Conservation (phyloP, 2,113 vertebrate genomes). For the Rhadina sibilatrix region DNA sequence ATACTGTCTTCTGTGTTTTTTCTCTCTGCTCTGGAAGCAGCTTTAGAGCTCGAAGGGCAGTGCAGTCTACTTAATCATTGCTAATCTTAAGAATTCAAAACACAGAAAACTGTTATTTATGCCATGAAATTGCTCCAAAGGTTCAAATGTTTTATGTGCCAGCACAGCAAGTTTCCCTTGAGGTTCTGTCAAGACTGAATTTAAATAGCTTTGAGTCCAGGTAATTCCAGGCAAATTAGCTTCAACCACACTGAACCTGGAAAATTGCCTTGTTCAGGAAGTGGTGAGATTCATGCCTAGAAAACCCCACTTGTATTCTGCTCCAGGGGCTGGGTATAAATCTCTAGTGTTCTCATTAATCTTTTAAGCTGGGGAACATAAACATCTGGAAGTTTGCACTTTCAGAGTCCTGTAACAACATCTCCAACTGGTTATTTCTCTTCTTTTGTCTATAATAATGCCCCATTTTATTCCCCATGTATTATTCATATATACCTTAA, state of each 20-base stretch:
- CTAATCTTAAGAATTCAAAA: neutral
- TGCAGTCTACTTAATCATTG: neutral
- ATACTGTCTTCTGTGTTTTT: neutral
- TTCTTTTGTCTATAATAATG: constrained; percentile 55
- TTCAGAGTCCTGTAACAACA: constrained; percentile 46
- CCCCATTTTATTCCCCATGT: constrained; percentile 56
- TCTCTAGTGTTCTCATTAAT: constrained; percentile 60
- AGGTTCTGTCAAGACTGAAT: neutral
- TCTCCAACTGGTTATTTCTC: constrained; percentile 58
- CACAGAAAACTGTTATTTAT: constrained; percentile 3
- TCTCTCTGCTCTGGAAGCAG: neutral
- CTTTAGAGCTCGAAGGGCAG: neutral
- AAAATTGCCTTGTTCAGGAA: constrained; percentile 32
- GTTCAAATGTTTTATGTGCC: constrained; percentile 1
- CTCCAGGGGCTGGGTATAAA: constrained; percentile 43
- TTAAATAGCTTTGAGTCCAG: constrained; percentile 32
- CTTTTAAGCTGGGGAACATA: constrained; percentile 51
- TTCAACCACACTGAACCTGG: constrained; percentile 10
- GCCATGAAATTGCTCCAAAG: neutral
- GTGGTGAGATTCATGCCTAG: neutral
- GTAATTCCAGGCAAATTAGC: constrained; percentile 48
- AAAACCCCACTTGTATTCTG: constrained; percentile 36
- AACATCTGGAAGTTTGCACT: constrained; percentile 63
- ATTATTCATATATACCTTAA: constrained; percentile 74
- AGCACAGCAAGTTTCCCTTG: constrained; percentile 17